Evolutionary conservation across 2,888 invertebrate species (phyloP), one percentile per base, ranked within the genome.

Genomic region (Eupithecia subumbrata): DNA sequence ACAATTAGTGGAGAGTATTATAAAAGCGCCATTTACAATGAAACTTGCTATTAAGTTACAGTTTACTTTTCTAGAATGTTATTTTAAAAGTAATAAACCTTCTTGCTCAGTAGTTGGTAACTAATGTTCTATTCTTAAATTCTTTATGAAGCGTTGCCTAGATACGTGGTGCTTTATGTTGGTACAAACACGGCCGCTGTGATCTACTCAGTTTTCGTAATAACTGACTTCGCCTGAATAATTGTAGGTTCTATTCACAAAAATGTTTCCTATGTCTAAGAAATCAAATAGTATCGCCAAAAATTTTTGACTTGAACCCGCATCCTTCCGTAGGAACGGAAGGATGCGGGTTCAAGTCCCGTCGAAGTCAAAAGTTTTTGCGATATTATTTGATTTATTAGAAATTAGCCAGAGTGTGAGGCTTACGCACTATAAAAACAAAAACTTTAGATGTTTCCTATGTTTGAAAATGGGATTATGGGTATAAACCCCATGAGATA

Each of bases 1-100:
- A 84, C 84, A 86, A 86, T 86, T 85, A 84, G 81, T 81, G 81
- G 82, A 77, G 78, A 81, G 16, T 8, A 64, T 64, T 82, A 83
- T 81, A 81, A 84, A 83, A 80, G 76, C 78, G 80, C 81, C 82
- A 75, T 78, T 77, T 73, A 69, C 64, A 77, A 70, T 37, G 71
- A 72, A 48, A 72, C 45, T 48, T 22, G 12, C 34, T 18, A 37
- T 56, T 45, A 72, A 60, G 60, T 75, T 69, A 52, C 40, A 63
- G 30, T 63, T 63, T 63, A 14, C 25, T 22, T 63, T 63, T 63
- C 63, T 63, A 30, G 30, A 30, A 60, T 60, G 60, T 60, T 60
- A 25, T 60, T 60, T 60, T 60, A 60, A 60, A 60, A 25, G 60
- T 60, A 60, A 14, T 25, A 60, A 60, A 25, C 11, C 60, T 11